Percentiles rank a stretch among this genome's conserved stretches.
These are phyloP conservation scores for Oryzias celebensis DNA, from an alignment of 2,113 vertebrate genomes.

Conservation along the genomic window DNA sequence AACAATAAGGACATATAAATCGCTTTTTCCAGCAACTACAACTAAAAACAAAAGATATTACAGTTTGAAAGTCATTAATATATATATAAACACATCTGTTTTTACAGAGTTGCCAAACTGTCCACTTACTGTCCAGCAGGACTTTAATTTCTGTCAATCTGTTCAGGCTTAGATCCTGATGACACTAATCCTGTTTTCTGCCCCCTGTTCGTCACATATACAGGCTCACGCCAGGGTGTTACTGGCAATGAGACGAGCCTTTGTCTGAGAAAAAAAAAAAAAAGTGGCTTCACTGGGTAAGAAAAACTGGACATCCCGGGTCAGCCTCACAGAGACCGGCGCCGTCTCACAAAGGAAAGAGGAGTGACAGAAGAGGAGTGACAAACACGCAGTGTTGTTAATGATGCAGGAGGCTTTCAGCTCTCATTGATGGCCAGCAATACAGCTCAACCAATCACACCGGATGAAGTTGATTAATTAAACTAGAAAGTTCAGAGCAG, in stretches of 20 bases:
- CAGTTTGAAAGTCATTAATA: background rate
- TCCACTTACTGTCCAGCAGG: constrained; percentile 45
- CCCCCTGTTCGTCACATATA: constrained; percentile 41
- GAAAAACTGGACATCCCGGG: constrained; percentile 15
- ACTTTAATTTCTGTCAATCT: constrained; percentile 66
- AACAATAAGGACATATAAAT: no score
- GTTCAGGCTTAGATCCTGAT: constrained; percentile 70
- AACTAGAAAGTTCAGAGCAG: constrained; percentile 9
- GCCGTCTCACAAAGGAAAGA: constrained; percentile 19
- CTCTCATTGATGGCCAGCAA: constrained; percentile 16
- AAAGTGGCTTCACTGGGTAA: constrained; percentile 11
- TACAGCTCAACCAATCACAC: constrained; percentile 33
- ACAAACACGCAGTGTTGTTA: constrained; percentile 68
- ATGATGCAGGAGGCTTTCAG: constrained; percentile 57
- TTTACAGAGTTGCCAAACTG: constrained; percentile 28
- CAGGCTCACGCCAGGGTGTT: constrained; percentile 46
- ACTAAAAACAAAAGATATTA: background rate
- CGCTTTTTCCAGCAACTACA: no score
- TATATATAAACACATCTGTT: background rate
- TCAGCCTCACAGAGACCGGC: background rate
- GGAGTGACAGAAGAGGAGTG: constrained; percentile 37
- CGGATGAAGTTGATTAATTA: constrained; percentile 55
- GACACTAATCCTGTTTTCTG: constrained; percentile 77
- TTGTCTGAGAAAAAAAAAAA: constrained; percentile 68
- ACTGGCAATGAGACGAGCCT: constrained; percentile 40